phyloP scores from a whole-genome alignment of 2,888 invertebrate species.

The Elgonia sp. region DNA sequence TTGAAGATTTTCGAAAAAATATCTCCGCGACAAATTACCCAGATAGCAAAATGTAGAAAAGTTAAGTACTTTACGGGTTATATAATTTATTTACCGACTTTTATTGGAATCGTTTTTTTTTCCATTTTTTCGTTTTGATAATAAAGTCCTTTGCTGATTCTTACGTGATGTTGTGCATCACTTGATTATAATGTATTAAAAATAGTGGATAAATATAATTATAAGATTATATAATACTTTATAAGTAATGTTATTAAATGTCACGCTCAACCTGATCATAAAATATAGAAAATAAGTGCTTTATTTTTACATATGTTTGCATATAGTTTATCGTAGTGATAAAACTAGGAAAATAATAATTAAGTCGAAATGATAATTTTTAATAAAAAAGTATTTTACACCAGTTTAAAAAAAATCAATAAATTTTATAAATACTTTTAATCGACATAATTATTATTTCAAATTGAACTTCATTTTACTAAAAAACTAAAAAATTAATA shows the following conservation, averaged over 20 bases:
- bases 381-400: too few relatives aligned
- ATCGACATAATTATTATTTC: too few relatives aligned
- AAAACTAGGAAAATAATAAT: background rate
- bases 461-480: too few relatives aligned
- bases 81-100: constrained; percentile 21
- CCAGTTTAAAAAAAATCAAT: too few relatives aligned
- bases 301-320: constrained; percentile 9
- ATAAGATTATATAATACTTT: constrained; percentile 30
- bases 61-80: background rate
- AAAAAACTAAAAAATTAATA: too few relatives aligned
- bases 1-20: background rate
- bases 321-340: background rate
- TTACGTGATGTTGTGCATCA: constrained; percentile 50
- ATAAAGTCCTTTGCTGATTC: constrained; percentile 4
- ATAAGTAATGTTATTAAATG: constrained; percentile 20
- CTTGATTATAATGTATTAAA: constrained; percentile 48
- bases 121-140: constrained; percentile 9
- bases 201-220: constrained; percentile 35
- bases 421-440: too few relatives aligned
- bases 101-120: background rate
- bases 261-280: constrained; percentile 21
- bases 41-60: constrained; percentile 46
- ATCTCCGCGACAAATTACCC: constrained; percentile 37
- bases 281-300: constrained; percentile 15
- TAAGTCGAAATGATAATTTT: too few relatives aligned